Percentiles rank a stretch among this genome's conserved stretches.
These are phyloP conservation scores for Zapornia atra DNA, from an alignment of 2,113 vertebrate species.

Conservation along the genomic window DNA sequence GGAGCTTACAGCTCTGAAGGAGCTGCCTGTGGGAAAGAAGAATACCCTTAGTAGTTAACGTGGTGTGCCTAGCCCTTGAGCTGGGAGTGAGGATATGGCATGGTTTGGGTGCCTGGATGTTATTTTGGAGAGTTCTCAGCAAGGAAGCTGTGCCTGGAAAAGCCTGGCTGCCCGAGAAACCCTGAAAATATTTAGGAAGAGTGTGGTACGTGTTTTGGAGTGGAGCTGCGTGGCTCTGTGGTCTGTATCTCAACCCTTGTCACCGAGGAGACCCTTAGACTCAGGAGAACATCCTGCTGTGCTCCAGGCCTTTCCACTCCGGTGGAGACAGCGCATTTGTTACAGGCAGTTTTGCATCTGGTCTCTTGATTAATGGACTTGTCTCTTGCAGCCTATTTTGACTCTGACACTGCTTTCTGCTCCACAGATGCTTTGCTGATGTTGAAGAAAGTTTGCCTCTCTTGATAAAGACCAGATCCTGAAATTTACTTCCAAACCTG, in stretches of 20 bases:
- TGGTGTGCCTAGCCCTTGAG: background rate
- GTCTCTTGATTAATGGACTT: conserved; percentile 70
- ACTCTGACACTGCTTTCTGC: conserved; percentile 56
- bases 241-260: conserved; percentile 52
- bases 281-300: background rate
- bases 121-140: background rate
- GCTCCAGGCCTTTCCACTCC: conserved; percentile 43
- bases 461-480: conserved; percentile 85
- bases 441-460: conserved; percentile 72
- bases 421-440: conserved; percentile 71
- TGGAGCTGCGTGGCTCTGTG: conserved; percentile 30
- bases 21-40: background rate
- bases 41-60: background rate
- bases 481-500: conserved; percentile 83
- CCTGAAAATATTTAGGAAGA: conserved; percentile 23
- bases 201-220: conserved; percentile 59
- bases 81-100: background rate
- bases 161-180: conserved; percentile 54
- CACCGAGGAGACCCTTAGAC: conserved; percentile 25
- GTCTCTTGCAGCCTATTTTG: conserved; percentile 69
- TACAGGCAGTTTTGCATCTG: conserved; percentile 60
- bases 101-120: conserved; percentile 24
- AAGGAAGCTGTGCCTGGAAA: conserved; percentile 47
- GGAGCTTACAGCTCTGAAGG: background rate
- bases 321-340: conserved; percentile 28